These are phyloP conservation scores for Gastracanthus pulcherrimus DNA, from an alignment of 2,888 invertebrate genomes.

Conservation along the genomic window DNA sequence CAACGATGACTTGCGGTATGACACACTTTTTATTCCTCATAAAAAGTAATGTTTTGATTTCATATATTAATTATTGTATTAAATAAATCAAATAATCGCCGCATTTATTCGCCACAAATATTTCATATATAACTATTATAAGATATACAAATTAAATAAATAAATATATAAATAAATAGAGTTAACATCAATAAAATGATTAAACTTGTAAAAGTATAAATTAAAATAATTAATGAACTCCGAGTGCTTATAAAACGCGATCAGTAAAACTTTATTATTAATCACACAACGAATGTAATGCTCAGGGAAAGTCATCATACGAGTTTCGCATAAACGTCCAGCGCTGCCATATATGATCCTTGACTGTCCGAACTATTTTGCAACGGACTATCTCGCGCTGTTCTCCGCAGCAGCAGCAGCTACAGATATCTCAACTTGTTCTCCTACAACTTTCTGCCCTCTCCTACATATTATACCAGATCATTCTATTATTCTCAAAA, in stretches of 20 bases:
- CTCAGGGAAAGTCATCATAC: background rate
- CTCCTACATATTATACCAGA: no score
- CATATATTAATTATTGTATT: background rate
- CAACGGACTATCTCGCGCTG: conserved; percentile 1
- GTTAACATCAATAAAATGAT: no score
- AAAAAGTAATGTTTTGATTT: background rate
- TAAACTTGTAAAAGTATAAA: no score
- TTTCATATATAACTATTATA: no score
- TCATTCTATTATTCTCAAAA: no score
- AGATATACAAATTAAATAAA: no score
- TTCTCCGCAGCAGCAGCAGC: background rate
- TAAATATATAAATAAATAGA: no score
- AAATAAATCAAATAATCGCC: background rate
- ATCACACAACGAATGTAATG: background rate
- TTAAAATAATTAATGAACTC: no score
- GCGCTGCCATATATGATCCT: conserved; percentile 18
- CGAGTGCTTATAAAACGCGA: background rate
- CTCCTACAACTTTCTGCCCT: background rate
- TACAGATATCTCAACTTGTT: background rate
- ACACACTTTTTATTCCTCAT: background rate
- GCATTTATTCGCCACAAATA: background rate
- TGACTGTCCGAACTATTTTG: conserved; percentile 17
- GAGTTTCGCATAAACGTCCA: background rate
- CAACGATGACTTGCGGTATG: background rate
- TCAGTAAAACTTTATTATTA: background rate